phyloP scores from a whole-genome alignment of 2,113 vertebrate genomes.

The Helogale parvula region DNA sequence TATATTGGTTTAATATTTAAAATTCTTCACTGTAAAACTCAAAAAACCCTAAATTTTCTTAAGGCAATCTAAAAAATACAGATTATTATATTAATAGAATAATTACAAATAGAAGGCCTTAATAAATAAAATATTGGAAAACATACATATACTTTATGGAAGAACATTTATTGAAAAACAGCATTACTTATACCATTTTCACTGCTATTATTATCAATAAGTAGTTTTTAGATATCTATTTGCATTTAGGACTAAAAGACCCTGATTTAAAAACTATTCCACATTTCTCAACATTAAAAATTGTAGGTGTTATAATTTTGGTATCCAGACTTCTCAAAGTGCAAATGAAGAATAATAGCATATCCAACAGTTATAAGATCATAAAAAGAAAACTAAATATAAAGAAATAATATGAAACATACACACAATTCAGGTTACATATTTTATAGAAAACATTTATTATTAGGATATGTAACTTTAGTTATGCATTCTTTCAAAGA shows the following conservation, averaged over 20 bases:
- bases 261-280: slow-evolving; percentile 28
- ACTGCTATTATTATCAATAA: background rate
- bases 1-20: slow-evolving; percentile 23
- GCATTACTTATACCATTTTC: slow-evolving; percentile 11
- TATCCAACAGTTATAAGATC: background rate
- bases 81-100: slow-evolving; percentile 85
- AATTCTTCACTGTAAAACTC: slow-evolving; percentile 32
- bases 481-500: slow-evolving; percentile 8
- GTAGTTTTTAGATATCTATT: background rate
- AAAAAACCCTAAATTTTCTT: background rate
- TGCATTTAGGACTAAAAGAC: background rate
- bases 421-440: background rate
- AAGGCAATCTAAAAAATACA: slow-evolving; percentile 58
- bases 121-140: slow-evolving; percentile 81
- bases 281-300: slow-evolving; percentile 51
- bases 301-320: background rate
- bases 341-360: slow-evolving; percentile 7
- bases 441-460: slow-evolving; percentile 1
- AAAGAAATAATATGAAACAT: slow-evolving; percentile 17
- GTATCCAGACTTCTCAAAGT: background rate
- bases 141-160: slow-evolving; percentile 21
- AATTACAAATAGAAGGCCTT: slow-evolving; percentile 80
- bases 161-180: slow-evolving; percentile 4
- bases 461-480: background rate
- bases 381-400: background rate